phyloP scores from a whole-genome alignment of 2,888 invertebrate genomes.

The Pollenia labialis region DNA sequence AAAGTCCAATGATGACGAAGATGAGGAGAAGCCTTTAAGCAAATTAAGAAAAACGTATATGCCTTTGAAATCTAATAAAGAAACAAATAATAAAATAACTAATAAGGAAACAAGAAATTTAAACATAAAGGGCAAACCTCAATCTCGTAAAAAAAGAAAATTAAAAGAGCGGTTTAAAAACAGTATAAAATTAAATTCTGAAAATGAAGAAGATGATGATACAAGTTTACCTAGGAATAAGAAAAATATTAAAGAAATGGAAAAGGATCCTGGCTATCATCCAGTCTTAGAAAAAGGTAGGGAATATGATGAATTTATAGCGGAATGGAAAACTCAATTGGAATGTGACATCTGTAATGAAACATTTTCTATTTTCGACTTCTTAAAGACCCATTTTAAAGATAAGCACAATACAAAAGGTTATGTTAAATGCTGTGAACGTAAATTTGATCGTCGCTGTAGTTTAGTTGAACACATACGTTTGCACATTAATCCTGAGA shows the following conservation, averaged over 20 bases:
- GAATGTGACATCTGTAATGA: conserved; percentile 72
- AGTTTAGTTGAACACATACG: conserved; percentile 74
- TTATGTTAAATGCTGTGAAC: conserved; percentile 74
- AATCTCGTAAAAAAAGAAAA: background rate
- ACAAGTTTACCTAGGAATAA: background rate
- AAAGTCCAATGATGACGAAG: background rate
- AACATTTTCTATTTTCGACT: conserved; percentile 57
- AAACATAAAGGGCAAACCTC: background rate
- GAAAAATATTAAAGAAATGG: background rate
- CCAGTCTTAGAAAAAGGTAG: conserved; percentile 43
- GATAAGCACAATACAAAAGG: conserved; percentile 68
- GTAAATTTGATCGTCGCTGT: conserved; percentile 72
- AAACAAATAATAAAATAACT: background rate
- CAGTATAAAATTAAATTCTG: background rate
- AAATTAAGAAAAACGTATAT: background rate
- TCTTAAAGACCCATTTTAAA: conserved; percentile 71
- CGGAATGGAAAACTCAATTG: conserved; percentile 68
- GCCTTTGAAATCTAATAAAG: background rate
- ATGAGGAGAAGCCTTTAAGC: background rate
- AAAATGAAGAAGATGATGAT: background rate
- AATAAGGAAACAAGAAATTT: background rate
- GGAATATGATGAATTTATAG: conserved; percentile 73
- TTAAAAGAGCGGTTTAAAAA: background rate
- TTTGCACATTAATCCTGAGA: conserved; percentile 74
- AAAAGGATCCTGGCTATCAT: background rate